Evolutionary conservation across 2,113 vertebrate species (phyloP), one percentile per base, ranked within the genome.

Genomic region (Monopterus albus): DNA sequence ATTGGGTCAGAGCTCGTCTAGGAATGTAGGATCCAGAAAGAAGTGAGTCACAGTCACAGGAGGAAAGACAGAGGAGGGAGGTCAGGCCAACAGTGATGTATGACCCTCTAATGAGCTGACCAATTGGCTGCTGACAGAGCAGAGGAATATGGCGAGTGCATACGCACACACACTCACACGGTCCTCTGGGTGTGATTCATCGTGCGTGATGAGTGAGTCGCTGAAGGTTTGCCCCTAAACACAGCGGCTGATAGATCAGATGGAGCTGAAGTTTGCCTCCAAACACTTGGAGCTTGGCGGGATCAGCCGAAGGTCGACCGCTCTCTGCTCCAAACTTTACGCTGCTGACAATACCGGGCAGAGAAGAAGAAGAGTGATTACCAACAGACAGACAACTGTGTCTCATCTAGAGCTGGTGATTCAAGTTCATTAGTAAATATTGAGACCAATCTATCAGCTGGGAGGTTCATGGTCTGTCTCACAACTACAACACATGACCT

Each of bases 251-350:
- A 88, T 84, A 75, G 81, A 84, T 86, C 83, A 84, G 64, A 79
- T 73, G 20, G 29, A 63, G 59, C 72, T 82, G 83, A 84, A 82
- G 86, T 80, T 42, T 82, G 75, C 78, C 72, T 80, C 78, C 64
- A 86, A 88, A 86, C 86, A 88, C 64, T 72, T 9, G 25, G 47
- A 28, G 74, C 66, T 29, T 7, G 18, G 18, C 14, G 68, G 62
- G 86, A 81, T 83, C 86, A 87, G 72, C 74, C 6, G 50, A 47
- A 70, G 83, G 83, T 85, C 81, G 68, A 57, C 5, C 14, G 8
- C 52, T 57, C 69, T 14, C 28, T 6, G 21, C 57, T 64, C 64
- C 50, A 46, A 72, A 62, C 66, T 18, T 75, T 52, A 52, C 47
- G 13, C 53, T 2, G 4, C 3, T 53, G 7, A 28, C 55, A 6